Evolutionary conservation across 92 coral and sea anemone genomes (phyloP), one percentile per base, ranked within the genome.

Genomic region (Metridium senile): DNA sequence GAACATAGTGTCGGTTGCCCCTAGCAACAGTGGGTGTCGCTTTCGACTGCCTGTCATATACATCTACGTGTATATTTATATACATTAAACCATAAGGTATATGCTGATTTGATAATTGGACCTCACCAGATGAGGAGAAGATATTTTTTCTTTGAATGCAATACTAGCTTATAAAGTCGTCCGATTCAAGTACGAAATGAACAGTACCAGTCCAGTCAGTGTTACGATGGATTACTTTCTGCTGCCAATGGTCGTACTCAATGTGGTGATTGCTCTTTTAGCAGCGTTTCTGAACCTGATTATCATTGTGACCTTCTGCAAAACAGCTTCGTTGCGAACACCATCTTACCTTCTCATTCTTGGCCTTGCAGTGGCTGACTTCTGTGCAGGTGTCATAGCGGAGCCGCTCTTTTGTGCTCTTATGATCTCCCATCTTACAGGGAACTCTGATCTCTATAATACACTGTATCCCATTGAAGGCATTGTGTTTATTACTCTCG

Each of bases 331-430:
- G 58, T 54, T 84, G 32, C 59, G 79, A 1, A 51, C 74, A 6
- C 62, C 71, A 16, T 19, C 71, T 10, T 78, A 74, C 25, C 53
- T 56, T 18, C 68, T 85, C 35, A 51, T 85, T 27, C 67, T 85
- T n/a, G 82, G 85, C 33, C 81, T 85, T 1, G 89, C 85, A 3
- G 63, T 85, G 17, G 52, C 84, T 22, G 89, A 85, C 56, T 70
- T 77, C 66, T 64, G 59, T 7, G 72, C 67, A 0, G 88, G 88
- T 4, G 2, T 78, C 31, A 30, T 77, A 29, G 84, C 77, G 11
- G 84, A 85, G 21, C 81, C 89, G 20, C 21, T 79, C 17, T 70
- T 71, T 13, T 80, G 88, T 13, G 31, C 62, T 33, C 45, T 30
- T 21, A 28, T 28, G 39, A 29, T 22, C 29, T 6, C 16, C 11